Evolutionary conservation across 2,888 invertebrate genomes (phyloP).

Genomic region (Anthoptus insignis): DNA sequence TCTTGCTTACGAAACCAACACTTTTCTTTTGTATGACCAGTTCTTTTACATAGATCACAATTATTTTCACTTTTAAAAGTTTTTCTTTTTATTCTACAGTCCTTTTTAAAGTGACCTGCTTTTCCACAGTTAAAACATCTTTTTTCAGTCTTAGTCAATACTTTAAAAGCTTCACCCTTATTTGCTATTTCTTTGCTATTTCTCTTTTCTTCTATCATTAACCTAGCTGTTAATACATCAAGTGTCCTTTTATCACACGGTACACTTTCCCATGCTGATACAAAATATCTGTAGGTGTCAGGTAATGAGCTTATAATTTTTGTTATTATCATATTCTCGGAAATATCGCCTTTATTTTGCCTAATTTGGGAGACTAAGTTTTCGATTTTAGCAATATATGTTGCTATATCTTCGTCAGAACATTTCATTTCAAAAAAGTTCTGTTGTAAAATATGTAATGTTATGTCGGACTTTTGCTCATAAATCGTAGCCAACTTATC

Average conservation of each 20-base stretch:
- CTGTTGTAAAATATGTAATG: neutral
- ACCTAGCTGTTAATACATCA: too few relatives aligned
- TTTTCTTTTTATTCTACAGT: constrained; percentile 13
- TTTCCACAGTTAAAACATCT: constrained; percentile 38
- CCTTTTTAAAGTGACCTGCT: constrained; percentile 31
- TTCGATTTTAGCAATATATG: neutral
- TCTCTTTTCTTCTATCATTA: constrained; percentile 29
- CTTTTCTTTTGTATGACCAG: constrained; percentile 21
- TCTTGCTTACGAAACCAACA: constrained; percentile 32
- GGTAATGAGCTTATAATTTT: constrained; percentile 9
- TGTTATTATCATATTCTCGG: constrained; percentile 1
- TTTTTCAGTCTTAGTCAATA: constrained; percentile 4
- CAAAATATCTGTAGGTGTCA: constrained; percentile 48
- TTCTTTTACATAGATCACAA: constrained; percentile 20
- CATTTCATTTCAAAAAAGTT: neutral
- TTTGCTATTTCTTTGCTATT: constrained; percentile 19
- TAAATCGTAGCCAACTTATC: neutral
- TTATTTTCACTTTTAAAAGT: neutral
- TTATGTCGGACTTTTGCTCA: neutral
- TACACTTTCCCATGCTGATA: constrained; percentile 26
- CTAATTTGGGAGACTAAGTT: neutral
- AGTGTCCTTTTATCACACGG: neutral
- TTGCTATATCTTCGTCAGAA: neutral
- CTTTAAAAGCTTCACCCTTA: constrained; percentile 14
- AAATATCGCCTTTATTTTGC: neutral